Percentiles rank a stretch among this genome's conserved stretches.
Evolutionary conservation across 2,888 invertebrate species (phyloP).

Genomic region (Ametastegia equiseti): DNA sequence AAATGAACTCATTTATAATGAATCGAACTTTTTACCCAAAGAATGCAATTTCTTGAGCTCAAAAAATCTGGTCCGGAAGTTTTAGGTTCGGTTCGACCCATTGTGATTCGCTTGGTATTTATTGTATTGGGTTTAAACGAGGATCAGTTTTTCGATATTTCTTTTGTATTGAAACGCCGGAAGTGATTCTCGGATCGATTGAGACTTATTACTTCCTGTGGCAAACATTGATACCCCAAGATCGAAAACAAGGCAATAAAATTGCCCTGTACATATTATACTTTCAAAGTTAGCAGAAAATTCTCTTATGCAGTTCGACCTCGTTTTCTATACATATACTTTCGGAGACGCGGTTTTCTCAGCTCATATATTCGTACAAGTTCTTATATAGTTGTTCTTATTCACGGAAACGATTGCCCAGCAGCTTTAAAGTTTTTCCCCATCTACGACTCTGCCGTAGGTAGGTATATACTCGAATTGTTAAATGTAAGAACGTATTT

Average conservation of each 20-base stretch:
- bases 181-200: neutral
- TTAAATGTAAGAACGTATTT: too few species aligned
- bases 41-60: too few species aligned
- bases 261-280: neutral
- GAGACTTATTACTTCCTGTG: neutral
- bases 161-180: neutral
- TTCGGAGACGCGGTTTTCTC: neutral
- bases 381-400: neutral
- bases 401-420: neutral
- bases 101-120: too few species aligned
- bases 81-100: too few species aligned
- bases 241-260: conserved; percentile 22
- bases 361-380: neutral
- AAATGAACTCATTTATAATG: too few species aligned
- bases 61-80: too few species aligned
- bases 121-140: too few species aligned
- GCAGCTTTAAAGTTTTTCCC: neutral
- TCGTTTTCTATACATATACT: neutral
- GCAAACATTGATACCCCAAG: neutral
- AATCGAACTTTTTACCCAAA: too few species aligned
- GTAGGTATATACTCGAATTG: too few species aligned
- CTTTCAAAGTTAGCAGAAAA: neutral
- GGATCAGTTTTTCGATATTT: neutral
- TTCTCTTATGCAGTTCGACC: neutral
- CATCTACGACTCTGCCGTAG: too few species aligned